Base-by-base conservation (phyloP, 2,888 invertebrate species). In the Athrips mouffetella region DNA sequence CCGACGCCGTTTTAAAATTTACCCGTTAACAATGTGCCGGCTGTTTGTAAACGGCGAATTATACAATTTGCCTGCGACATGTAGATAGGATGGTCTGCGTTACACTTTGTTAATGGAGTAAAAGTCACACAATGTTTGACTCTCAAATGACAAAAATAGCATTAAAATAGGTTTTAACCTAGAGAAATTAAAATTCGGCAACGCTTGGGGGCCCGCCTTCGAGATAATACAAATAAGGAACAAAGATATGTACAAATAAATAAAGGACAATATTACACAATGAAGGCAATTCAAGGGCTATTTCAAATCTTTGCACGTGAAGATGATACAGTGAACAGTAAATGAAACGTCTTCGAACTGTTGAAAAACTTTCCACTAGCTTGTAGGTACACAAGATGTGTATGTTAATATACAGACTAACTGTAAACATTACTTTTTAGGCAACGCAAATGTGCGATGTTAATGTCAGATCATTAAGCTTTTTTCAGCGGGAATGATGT, bases 151-250 rank as follows among this genome's bases (percentile, higher is more conserved):
- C n/a, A 45, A 40, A 41, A 40, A 35, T 49, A 49, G 39, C 40
- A 39, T 40, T 45, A 45, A 49, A 49, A 45, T 31, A 23, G 25
- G 45, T 15, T 31, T 40, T 15, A 45, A 44, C 39, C 42, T 44
- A 48, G 27, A 37, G 10, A 49, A 46, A 39, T 29, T 46, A 27
- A 39, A 47, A 40, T 39, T 47, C 40, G 40, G 27, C 42, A 29
- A 33, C n/a, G 35, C 41, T 35, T 48, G 44, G 42, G 44, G 42
- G 40, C 47, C 47, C 31, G 48, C 42, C 48, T 20, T 48, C 18
- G 18, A 42, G 16, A 48, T 13, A 48, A 44, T 37, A 27, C 47
- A 40, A 41, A 21, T 41, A 30, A 30, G 21, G 23, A 40, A 27
- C 16, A 41, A 41, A 47, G 20, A 35, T 42, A 47, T 41, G 15